Conservation (phyloP, 2,797 vertebrate species). For the Pseudochaenichthys georgianus region DNA sequence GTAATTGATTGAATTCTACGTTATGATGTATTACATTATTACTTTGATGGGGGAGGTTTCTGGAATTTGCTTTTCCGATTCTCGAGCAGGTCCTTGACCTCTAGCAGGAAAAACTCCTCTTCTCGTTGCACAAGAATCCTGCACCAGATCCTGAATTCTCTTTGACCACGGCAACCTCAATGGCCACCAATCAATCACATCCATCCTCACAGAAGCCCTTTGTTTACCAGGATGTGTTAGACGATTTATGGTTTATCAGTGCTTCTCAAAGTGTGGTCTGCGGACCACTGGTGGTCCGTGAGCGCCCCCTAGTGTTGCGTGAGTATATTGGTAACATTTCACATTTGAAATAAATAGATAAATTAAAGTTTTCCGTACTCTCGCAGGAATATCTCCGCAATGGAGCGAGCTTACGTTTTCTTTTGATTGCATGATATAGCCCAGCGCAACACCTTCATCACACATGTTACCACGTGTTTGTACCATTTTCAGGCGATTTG, state of each 20-base stretch:
- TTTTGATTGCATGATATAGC: no score
- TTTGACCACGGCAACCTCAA: slow-evolving; percentile 26
- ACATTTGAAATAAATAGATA: no score
- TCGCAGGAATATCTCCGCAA: no score
- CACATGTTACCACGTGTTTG: no score
- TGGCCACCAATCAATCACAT: background rate
- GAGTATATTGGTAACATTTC: no score
- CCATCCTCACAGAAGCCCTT: background rate
- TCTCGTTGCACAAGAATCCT: slow-evolving; percentile 22
- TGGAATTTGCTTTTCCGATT: slow-evolving; percentile 30
- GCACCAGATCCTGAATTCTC: background rate
- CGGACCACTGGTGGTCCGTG: no score
- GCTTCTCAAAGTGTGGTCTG: no score
- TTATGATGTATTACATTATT: background rate
- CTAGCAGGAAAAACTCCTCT: slow-evolving; percentile 15
- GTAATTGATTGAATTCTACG: background rate
- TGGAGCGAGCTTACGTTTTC: no score
- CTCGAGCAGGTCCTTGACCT: background rate
- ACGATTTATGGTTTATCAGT: background rate
- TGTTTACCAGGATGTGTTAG: slow-evolving; percentile 10
- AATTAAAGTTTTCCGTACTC: no score
- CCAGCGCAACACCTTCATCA: no score
- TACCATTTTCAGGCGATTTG: no score
- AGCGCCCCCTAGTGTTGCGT: no score
- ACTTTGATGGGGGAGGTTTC: slow-evolving; percentile 3